Conservation (phyloP, 1,140 invertebrate genomes). For the Elysia chlorotica region DNA sequence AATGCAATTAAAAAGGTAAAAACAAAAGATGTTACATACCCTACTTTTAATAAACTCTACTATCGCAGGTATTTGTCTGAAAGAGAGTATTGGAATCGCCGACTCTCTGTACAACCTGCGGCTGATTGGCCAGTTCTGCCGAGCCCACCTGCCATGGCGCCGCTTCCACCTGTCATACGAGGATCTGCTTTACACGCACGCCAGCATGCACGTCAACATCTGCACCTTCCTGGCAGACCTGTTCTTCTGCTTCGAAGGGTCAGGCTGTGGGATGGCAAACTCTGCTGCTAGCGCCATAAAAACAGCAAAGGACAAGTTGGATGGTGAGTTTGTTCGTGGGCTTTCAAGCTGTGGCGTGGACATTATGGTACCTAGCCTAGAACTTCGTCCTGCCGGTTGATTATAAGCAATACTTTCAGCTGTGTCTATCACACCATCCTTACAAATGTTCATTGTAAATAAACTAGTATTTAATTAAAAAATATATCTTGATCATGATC, state of each 20-base stretch:
- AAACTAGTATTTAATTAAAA: no score
- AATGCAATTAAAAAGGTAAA: not conserved
- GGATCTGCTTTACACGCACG: constrained; percentile 93
- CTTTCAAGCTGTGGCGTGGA: no score
- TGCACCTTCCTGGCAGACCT: constrained; percentile 93
- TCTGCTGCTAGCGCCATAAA: no score
- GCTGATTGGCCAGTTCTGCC: constrained; percentile 87
- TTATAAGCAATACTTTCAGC: no score
- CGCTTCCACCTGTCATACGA: constrained; percentile 91
- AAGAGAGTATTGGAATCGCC: constrained; percentile 68
- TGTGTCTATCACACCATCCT: no score
- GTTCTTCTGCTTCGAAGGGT: constrained; percentile 87
- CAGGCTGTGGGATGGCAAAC: not conserved
- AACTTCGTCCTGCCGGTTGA: no score
- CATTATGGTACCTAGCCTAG: no score
- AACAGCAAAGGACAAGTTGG: no score
- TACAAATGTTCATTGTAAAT: no score
- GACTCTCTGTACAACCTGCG: constrained; percentile 94
- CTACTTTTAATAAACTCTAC: not conserved
- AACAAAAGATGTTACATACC: not conserved
- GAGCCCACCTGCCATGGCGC: constrained; percentile 74
- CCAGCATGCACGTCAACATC: constrained; percentile 77
- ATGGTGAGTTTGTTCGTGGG: no score
- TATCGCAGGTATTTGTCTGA: constrained; percentile 66
- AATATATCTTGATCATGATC: no score